Evolutionary conservation across 2,113 vertebrate species (phyloP), one percentile per base, ranked within the genome.

Genomic region (Bagarius yarrelli): DNA sequence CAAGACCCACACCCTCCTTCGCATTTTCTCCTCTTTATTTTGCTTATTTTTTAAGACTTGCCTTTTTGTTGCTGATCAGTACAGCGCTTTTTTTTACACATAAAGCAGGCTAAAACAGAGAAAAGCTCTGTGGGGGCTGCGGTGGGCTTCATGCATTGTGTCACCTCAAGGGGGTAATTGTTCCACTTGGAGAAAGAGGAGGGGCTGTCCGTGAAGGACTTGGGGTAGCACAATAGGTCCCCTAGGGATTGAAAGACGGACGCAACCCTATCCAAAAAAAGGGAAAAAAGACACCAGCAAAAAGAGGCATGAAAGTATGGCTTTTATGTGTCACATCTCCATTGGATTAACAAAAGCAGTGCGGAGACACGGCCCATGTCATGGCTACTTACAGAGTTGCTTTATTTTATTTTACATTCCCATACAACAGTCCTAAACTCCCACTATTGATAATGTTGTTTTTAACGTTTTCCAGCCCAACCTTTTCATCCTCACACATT

Each of bases 41-140:
- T 76, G 76, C 55, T 73, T 72, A 72, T 90, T 91, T 91, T 71
- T 90, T 82, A 92, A 92, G 90, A 89, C 87, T 90, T 90, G 90
- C 88, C 90, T 93, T 92, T 91, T 90, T 90, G 88, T 91, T 89
- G 80, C 85, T 75, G 90, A 90, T 91, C 89, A 90, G 85, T 76
- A 66, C 79, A 79, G 83, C 82, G 86, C 83, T 90, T 87, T 91
- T 88, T 55, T 73, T 66, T n/a, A 92, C 88, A 83, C 89, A 90
- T 89, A 89, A 91, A 91, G 85, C 87, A 73, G 91, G 85, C 78
- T 80, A 83, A 81, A 86, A 87, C 50, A 83, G 85, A 81, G 79
- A 80, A 88, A 34, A 85, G 87, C 88, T 85, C 86, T 86, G 83
- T 87, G 91, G 90, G 90, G 89, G 89, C 74, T 78, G 85, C 71